Evolutionary conservation across 2,797 vertebrate genomes (phyloP).

Genomic region (Sorex maritimensis): DNA sequence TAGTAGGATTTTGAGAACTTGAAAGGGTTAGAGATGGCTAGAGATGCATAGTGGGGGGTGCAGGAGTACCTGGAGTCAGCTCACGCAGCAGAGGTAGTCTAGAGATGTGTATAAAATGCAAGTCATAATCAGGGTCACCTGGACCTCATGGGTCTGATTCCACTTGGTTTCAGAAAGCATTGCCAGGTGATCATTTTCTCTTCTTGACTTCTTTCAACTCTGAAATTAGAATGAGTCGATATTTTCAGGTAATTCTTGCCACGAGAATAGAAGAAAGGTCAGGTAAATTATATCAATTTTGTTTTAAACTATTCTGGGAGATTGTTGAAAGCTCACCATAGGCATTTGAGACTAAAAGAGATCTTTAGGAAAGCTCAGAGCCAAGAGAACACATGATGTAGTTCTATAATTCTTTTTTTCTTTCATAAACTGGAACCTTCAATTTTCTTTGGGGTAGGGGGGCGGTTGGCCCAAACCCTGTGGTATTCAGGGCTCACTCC

Average conservation of each 20-base stretch:
- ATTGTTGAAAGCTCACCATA: not conserved
- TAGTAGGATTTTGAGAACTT: conserved; percentile 22
- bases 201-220: not conserved
- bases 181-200: not conserved
- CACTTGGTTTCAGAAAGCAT: not conserved
- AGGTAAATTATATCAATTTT: not conserved
- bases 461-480: too few relatives aligned
- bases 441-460: not conserved
- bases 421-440: not conserved
- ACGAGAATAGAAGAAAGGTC: conserved; percentile 15
- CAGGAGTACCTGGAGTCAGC: not conserved
- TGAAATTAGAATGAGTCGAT: conserved; percentile 8
- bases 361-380: not conserved
- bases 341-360: conserved; percentile 5
- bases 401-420: conserved; percentile 10
- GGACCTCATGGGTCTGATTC: not conserved
- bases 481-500: too few relatives aligned
- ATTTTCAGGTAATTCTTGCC: not conserved
- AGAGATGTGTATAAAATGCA: not conserved
- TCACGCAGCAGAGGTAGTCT: not conserved
- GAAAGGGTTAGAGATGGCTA: not conserved
- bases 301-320: not conserved
- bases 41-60: not conserved
- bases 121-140: not conserved
- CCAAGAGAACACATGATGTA: not conserved